Percentiles rank a stretch among this genome's conserved stretches.
Evolutionary conservation across 2,888 invertebrate species (phyloP).

Genomic region (Ctena decussata): DNA sequence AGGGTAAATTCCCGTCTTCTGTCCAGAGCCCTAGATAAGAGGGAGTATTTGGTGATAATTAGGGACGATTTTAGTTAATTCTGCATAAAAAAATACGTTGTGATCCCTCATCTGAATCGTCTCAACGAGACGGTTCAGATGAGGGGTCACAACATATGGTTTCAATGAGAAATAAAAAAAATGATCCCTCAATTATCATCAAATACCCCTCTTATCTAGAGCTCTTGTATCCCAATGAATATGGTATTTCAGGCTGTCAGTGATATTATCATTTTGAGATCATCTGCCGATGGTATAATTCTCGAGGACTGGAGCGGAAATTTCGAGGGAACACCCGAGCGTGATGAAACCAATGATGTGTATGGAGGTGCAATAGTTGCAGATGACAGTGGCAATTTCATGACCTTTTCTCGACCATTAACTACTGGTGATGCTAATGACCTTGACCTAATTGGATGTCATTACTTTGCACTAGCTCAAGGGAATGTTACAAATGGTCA

Average conservation of each 20-base stretch:
- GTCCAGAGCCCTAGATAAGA: too few relatives aligned
- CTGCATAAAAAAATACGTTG: too few relatives aligned
- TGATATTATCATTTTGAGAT: neutral
- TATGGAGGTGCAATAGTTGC: neutral
- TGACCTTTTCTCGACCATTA: neutral
- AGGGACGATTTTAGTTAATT: too few relatives aligned
- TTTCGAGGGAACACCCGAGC: neutral
- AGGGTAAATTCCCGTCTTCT: too few relatives aligned
- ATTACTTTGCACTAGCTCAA: neutral
- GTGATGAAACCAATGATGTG: neutral
- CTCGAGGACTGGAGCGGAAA: neutral
- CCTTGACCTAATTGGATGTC: neutral
- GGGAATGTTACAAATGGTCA: neutral
- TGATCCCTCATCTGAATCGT: too few relatives aligned
- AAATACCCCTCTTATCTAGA: too few relatives aligned
- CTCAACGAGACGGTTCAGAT: too few relatives aligned
- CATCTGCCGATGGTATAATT: neutral
- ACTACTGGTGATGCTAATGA: neutral
- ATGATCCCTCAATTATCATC: too few relatives aligned
- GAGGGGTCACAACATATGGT: too few relatives aligned
- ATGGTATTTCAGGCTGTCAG: neutral
- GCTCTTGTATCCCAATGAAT: too few relatives aligned
- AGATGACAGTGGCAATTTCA: neutral
- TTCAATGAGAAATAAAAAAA: too few relatives aligned
- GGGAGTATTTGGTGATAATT: too few relatives aligned